Percentiles rank a stretch among this genome's conserved stretches.
These are phyloP conservation scores for Volucella inflata DNA, from an alignment of 2,888 invertebrate species.

Conservation along the genomic window DNA sequence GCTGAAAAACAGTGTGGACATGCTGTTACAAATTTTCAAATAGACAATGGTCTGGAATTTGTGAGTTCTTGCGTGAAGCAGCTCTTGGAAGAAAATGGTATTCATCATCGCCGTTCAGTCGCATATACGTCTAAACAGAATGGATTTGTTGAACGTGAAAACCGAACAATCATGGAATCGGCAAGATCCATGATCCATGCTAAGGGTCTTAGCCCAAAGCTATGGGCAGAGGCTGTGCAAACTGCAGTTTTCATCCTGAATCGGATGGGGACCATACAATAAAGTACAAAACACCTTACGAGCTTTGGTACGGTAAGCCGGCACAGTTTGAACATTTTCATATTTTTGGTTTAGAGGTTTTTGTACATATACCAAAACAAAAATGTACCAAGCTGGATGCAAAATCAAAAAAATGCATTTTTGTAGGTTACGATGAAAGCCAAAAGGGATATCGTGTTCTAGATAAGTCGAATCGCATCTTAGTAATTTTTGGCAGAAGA, in stretches of 20 bases:
- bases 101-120: constrained; percentile 46
- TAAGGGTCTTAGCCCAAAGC: constrained; percentile 66
- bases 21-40: constrained; percentile 20
- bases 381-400: too few species aligned
- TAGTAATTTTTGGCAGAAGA: constrained; percentile 6
- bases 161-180: constrained; percentile 68
- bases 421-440: too few species aligned
- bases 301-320: constrained; percentile 51
- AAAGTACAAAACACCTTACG: constrained; percentile 78
- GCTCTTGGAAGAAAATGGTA: constrained; percentile 33
- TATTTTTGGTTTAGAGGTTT: too few species aligned
- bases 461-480: too few species aligned
- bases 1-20: constrained; percentile 21
- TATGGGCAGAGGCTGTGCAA: constrained; percentile 82
- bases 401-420: too few species aligned
- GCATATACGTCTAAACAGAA: constrained; percentile 73
- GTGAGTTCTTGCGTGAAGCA: constrained; percentile 38
- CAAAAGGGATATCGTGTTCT: too few species aligned
- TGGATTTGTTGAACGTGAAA: constrained; percentile 66
- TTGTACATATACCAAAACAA: too few species aligned
- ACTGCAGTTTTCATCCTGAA: constrained; percentile 77
- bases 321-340: too few species aligned
- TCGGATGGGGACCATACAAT: constrained; percentile 37
- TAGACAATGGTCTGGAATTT: constrained; percentile 55
- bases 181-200: constrained; percentile 67